These are phyloP conservation scores for Trichomalopsis sarcophagae DNA, from an alignment of 1,140 invertebrate genomes.

Conservation along the genomic window DNA sequence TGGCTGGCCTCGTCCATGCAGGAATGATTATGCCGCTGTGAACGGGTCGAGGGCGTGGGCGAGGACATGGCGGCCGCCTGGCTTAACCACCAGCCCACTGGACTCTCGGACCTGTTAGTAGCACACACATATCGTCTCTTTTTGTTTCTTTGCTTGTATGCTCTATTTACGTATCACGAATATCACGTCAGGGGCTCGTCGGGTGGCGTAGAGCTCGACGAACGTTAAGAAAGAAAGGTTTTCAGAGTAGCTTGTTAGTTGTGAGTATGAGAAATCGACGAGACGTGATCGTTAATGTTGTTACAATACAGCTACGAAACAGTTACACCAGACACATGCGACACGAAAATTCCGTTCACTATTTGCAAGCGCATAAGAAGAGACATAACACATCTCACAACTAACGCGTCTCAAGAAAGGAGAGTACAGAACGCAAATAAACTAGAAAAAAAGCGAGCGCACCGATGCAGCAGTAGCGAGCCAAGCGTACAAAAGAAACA, in stretches of 20 bases:
- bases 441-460: background rate
- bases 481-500: conserved; percentile 3
- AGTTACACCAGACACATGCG: background rate
- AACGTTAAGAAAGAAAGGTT: background rate
- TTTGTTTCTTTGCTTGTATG: background rate
- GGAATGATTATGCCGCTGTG: conserved; percentile 70
- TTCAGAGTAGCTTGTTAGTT: background rate
- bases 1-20: conserved; percentile 73
- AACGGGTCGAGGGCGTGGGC: conserved; percentile 70
- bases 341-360: background rate
- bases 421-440: background rate
- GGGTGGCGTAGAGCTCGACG: background rate
- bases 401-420: background rate
- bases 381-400: background rate
- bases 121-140: conserved; percentile 44
- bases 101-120: conserved; percentile 74
- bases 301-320: no score
- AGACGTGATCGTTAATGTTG: background rate
- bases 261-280: background rate
- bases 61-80: conserved; percentile 73
- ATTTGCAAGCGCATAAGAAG: background rate
- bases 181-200: background rate
- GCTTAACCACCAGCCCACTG: conserved; percentile 73
- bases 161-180: background rate
- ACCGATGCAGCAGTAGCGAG: background rate